phyloP scores from a whole-genome alignment of 2,113 vertebrate genomes.

The Colinus virginianus region DNA sequence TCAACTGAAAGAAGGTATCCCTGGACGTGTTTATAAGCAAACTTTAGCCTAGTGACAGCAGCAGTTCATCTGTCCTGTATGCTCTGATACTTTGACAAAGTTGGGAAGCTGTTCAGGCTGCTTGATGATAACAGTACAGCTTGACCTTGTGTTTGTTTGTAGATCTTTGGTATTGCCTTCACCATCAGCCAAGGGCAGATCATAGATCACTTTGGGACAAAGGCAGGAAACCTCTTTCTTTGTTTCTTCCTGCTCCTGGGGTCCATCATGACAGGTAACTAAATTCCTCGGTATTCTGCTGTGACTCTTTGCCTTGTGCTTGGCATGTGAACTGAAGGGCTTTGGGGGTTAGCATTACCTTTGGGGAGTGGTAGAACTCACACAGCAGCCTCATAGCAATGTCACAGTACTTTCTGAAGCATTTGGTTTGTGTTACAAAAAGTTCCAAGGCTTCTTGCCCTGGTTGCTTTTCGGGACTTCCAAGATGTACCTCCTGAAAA shows the following conservation, averaged over 20 bases:
- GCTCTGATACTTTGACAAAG: neutral
- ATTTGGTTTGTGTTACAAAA: neutral
- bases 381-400: neutral
- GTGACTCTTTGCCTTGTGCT: neutral
- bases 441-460: neutral
- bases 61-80: neutral
- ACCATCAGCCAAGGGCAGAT: slow-evolving; percentile 92
- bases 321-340: neutral
- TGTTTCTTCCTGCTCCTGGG: slow-evolving; percentile 88
- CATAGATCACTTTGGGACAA: slow-evolving; percentile 84
- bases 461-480: neutral
- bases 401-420: neutral
- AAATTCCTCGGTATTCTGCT: neutral
- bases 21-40: neutral
- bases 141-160: slow-evolving; percentile 38
- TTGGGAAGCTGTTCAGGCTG: neutral
- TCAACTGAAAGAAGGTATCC: neutral
- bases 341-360: neutral
- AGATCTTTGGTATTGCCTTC: slow-evolving; percentile 96
- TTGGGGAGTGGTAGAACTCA: neutral
- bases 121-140: neutral
- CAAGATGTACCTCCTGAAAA: neutral
- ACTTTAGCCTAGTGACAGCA: neutral
- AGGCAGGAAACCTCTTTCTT: slow-evolving; percentile 90
- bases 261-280: slow-evolving; percentile 86